Evolutionary conservation across 2,797 vertebrate genomes (phyloP), one percentile per base, ranked within the genome.

Genomic region (Tauraco hartlaubi): DNA sequence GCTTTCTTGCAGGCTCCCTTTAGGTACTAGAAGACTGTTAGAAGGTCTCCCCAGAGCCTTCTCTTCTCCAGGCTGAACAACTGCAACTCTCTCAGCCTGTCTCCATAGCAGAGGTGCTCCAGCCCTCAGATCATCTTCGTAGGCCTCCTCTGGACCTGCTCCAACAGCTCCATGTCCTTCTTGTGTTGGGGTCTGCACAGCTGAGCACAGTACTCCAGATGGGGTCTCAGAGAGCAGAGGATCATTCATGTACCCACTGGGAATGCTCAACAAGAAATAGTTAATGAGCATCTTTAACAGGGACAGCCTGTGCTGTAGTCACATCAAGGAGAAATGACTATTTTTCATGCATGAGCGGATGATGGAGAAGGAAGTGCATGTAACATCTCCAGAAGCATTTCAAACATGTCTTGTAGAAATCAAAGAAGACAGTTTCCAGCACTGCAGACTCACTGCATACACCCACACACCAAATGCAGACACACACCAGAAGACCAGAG

Each of bases 381-480:
- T 52, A 55, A 9, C 72, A 39, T 73, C 77, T 95, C 64, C 77
- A 78, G 72, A 68, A 92, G 43, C 6, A 15, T 61, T 91, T 92
- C 67, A 88, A 81, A 77, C 3, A 5, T 2, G 4, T 31, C 64
- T 75, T 67, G 75, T 17, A 43, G 80, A 91, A 92, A 91, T 67
- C 48, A 78, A 91, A 95, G 67, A 58, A 0, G 37, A 71, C 55
- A 48, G 28, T 43, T 95, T 66, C 88, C 93, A 82, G 85, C 0
- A 1, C 74, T 92, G 86, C 61, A 90, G 81, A 82, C 62, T 23
- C 37, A n/a, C 72, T 63, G 66, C 41, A 33, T 1, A 9, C 56
- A 91, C 73, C 84, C 54, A 87, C 77, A 44, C 74, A 81, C 33
- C 31, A 92, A 74, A 74, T 12, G 54, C 5, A 16, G 41, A 46